These are phyloP conservation scores for Hirtodrosophila duncani DNA, from an alignment of 2,888 invertebrate genomes.

Conservation along the genomic window DNA sequence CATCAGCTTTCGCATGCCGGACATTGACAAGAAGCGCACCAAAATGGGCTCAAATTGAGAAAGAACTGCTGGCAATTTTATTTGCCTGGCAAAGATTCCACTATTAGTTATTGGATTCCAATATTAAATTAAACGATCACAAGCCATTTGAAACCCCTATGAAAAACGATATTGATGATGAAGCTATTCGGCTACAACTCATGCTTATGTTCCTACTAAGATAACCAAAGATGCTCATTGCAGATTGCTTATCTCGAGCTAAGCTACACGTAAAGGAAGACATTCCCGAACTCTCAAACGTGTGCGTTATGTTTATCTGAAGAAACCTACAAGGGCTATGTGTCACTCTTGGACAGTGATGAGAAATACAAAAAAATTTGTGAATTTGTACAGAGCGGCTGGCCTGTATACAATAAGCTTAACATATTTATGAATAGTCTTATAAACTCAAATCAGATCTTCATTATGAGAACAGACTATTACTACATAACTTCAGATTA, in stretches of 20 bases:
- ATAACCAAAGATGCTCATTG: conserved; percentile 40
- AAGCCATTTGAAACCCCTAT: conserved; percentile 65
- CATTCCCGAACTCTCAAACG: conserved; percentile 13
- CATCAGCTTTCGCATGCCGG: conserved; percentile 69
- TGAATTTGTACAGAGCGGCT: too few species aligned
- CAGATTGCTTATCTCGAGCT: conserved; percentile 39
- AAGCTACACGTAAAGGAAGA: conserved; percentile 20
- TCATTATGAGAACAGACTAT: too few species aligned
- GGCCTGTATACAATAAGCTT: too few species aligned
- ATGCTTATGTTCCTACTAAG: conserved; percentile 58
- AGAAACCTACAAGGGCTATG: conserved; percentile 21
- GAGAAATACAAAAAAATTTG: conserved; percentile 10
- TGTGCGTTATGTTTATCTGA: conserved; percentile 21
- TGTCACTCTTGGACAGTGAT: conserved; percentile 6
- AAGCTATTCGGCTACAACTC: conserved; percentile 55
- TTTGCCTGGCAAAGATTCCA: too few species aligned
- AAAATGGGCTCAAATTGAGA: conserved; percentile 70
- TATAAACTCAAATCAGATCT: too few species aligned
- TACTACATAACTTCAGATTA: too few species aligned
- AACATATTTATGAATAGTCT: too few species aligned
- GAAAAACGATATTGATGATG: conserved; percentile 57
- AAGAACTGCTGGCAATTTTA: too few species aligned
- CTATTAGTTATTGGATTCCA: too few species aligned
- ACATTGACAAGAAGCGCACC: conserved; percentile 58
- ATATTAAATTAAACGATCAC: conserved; percentile 70